phyloP scores from a whole-genome alignment of 2,888 invertebrate genomes.

The Dynastes hyllus region DNA sequence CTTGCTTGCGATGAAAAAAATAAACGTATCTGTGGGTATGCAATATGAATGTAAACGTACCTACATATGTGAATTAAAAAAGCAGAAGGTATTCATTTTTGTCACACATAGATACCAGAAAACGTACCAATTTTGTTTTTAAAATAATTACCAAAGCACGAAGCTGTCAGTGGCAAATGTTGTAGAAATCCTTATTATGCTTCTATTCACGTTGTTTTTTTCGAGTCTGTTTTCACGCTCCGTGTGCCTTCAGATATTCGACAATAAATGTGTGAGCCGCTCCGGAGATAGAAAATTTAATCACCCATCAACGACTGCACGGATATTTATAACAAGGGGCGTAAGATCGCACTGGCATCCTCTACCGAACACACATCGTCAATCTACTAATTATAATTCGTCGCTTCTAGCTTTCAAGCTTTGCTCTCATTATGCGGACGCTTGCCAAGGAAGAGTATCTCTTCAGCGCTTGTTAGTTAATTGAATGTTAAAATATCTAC shows the following conservation, averaged over 20 bases:
- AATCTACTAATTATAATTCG: conserved; percentile 54
- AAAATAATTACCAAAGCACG: conserved; percentile 18
- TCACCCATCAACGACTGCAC: conserved; percentile 50
- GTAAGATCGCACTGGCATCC: conserved; percentile 29
- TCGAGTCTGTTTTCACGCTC: conserved; percentile 35
- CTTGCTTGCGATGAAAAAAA: no score
- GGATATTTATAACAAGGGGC: conserved; percentile 53
- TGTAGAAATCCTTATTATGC: conserved; percentile 43
- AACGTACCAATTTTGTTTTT: conserved; percentile 13
- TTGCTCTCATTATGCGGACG: conserved; percentile 35
- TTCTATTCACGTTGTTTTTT: conserved; percentile 34
- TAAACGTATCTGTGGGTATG: no score
- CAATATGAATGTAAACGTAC: neutral
- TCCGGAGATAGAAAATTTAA: conserved; percentile 47
- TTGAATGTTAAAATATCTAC: conserved; percentile 19
- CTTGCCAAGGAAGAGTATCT: conserved; percentile 30
- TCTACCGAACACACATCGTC: conserved; percentile 49
- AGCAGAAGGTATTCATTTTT: neutral
- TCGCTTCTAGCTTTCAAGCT: conserved; percentile 31
- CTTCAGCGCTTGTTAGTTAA: conserved; percentile 15
- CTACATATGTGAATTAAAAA: neutral
- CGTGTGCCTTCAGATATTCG: conserved; percentile 41
- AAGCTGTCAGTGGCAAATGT: conserved; percentile 44
- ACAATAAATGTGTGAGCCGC: conserved; percentile 33
- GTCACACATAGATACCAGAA: neutral